Evolutionary conservation across 2,888 invertebrate genomes (phyloP), one percentile per base, ranked within the genome.

Genomic region (Acronicta psi): DNA sequence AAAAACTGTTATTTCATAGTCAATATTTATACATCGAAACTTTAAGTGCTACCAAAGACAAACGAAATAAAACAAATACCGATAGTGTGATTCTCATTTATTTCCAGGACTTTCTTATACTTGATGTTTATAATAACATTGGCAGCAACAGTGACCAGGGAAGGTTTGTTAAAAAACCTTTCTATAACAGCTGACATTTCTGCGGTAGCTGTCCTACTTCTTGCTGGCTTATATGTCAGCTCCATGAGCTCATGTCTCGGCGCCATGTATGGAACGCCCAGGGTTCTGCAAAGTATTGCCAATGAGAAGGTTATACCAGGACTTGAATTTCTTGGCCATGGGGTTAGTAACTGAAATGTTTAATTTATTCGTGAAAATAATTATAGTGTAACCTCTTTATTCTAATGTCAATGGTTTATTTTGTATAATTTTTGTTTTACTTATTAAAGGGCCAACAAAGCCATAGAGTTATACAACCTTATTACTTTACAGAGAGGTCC

Each of bases 221-320:
- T 99, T 37, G 97, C 98, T 54, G 99, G 99, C 17, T 95, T 99
- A 51, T 99, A 99, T 89, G 98, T 99, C 14, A 98, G 98, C 52
- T 99, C 99, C 16, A 97, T 99, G 95, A 99, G 99, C 41, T 98
- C 98, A 44, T 98, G 99, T 84, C 95, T 99, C 77, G 99, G 99
- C 11, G 98, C 99, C 36, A 97, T 99, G 96, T 99, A 99, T 83
- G 99, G 99, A 3, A 98, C 99, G 1, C 99, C 99, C 0, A 95
- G 99, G 73, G 98, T 99, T 1, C 92, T 99, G 29, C 99, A 99
- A 89, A 98, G 98, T 66, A 99, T 99, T 75, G 98, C 99, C 41
- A 97, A 97, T 84, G 99, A 99, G 88, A 98, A 97, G 90, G 98
- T 99, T 37, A 98, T 99, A 79, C 99, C 99, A 6, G 96, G 98